Conservation (phyloP, 2,797 vertebrate genomes). For the Acanthiza pusilla region DNA sequence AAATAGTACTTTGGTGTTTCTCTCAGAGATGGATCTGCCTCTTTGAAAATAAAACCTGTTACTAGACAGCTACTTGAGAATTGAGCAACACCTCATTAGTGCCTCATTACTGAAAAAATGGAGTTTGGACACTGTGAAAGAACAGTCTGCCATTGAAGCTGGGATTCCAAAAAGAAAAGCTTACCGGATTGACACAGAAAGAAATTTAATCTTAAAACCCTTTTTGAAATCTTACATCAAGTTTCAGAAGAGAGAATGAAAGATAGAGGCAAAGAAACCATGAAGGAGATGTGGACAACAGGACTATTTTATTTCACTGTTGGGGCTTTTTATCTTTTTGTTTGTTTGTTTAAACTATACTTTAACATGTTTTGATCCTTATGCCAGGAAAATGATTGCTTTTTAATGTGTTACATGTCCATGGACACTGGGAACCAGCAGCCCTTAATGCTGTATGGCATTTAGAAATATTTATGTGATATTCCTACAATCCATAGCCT, state of each 20-base stretch:
- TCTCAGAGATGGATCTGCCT: background rate
- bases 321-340: background rate
- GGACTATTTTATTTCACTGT: background rate
- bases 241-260: background rate
- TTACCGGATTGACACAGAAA: constrained; percentile 17
- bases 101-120: background rate
- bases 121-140: background rate
- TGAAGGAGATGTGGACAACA: background rate
- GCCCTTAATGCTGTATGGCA: background rate
- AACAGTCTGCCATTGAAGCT: background rate
- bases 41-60: background rate
- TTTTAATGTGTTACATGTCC: background rate
- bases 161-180: background rate
- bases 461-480: background rate
- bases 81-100: background rate
- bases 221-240: background rate
- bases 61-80: background rate
- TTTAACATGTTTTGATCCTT: background rate
- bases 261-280: background rate
- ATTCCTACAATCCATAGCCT: background rate
- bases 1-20: background rate
- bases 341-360: background rate
- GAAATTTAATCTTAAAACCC: constrained; percentile 2
- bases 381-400: background rate
- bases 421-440: background rate